Base-by-base conservation (phyloP, 2,888 invertebrate species). In the Baccha elongata region DNA sequence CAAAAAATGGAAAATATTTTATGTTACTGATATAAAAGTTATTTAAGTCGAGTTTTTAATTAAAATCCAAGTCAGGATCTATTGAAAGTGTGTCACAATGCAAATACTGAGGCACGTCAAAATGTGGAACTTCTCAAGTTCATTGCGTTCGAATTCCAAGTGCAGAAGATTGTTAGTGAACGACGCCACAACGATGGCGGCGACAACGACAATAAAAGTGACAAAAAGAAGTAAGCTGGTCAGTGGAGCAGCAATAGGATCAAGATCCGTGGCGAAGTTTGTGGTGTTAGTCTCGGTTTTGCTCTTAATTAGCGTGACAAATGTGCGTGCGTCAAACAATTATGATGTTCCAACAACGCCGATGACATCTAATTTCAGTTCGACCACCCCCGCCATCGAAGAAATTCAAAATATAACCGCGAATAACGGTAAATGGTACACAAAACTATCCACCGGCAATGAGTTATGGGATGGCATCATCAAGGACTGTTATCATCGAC, bases 391-490 rank as follows among this genome's bases (percentile, higher is more conserved):
- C 21, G 2, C 15, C 4, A 11, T 44, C 19, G 19, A 58, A 21
- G 32, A 67, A n/a, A 8, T 19, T 40, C 37, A n/a, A 50, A 85
- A 83, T 35, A 65, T 37, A 21, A 64, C 72, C 15, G 73, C 50
- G 52, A 73, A 58, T n/a, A 80, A 76, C 40, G 52, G 73, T 7
- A 81, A 53, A 15, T 73, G 83, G 40, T 89, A 91, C 75, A 88
- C 89, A 0, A 87, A 87, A 23, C 87, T 89, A 42, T 85, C 88
- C 32, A 93, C 92, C 85, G 94, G 94, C 55, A 95, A 95, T 85
- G 91, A 92, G 80, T 91, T 96, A 60, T 96, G 96, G 96, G 93
- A 93, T 85, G 93, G 93, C 74, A 92, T 96, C 83, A 91, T 96
- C 65, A 93, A 92, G 83, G 94, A 96, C 87, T 96, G 96, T 88